These are phyloP conservation scores for Ophioninae sp. DNA, from an alignment of 2,888 invertebrate species.

Conservation along the genomic window DNA sequence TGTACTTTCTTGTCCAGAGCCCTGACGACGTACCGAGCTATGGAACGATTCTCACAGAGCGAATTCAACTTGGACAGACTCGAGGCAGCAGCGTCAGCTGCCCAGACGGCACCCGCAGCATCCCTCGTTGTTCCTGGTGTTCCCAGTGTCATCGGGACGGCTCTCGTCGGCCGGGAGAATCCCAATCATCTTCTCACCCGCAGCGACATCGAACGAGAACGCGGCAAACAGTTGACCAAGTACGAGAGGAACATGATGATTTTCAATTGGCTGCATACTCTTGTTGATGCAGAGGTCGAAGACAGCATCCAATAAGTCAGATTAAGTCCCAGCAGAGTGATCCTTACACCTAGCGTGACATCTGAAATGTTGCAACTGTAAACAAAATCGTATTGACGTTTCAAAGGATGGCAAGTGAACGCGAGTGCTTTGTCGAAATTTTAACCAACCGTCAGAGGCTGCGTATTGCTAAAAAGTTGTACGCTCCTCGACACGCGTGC, in stretches of 20 bases:
- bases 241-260: constrained; percentile 98
- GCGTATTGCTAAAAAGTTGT: too few relatives aligned
- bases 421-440: too few relatives aligned
- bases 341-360: neutral
- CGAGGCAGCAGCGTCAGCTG: constrained; percentile 84
- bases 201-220: constrained; percentile 90
- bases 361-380: too few relatives aligned
- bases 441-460: neutral
- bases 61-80: constrained; percentile 91
- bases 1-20: constrained; percentile 80
- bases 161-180: constrained; percentile 81
- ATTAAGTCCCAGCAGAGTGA: neutral
- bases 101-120: constrained; percentile 77
- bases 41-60: constrained; percentile 92
- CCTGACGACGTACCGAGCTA: constrained; percentile 90
- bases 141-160: constrained; percentile 78
- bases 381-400: too few relatives aligned
- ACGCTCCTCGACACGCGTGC: too few relatives aligned
- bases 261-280: constrained; percentile 95
- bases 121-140: constrained; percentile 80
- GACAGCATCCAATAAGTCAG: constrained; percentile 69
- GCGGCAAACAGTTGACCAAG: constrained; percentile 92
- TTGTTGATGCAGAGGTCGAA: constrained; percentile 87
- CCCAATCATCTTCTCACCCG: constrained; percentile 84
- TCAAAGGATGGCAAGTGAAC: too few relatives aligned